These are phyloP conservation scores for Penaeus japonicus DNA, from an alignment of 1,140 invertebrate genomes.

Conservation along the genomic window DNA sequence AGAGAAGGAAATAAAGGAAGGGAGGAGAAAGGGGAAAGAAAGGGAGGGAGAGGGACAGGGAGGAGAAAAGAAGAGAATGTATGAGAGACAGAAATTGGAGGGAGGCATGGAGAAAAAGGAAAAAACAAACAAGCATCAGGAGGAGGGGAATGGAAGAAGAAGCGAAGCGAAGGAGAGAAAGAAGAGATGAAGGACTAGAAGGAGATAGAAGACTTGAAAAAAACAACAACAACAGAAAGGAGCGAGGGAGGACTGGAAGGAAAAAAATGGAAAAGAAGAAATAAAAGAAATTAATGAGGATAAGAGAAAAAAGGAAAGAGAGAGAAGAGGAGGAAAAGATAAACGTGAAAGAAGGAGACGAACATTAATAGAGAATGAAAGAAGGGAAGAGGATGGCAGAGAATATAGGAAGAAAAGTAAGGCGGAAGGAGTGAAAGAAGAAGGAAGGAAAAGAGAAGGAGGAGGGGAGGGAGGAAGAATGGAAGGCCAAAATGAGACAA, in stretches of 20 bases:
- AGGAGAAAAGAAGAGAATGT: not conserved
- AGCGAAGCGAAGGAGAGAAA: not conserved
- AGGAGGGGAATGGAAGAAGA: too few species aligned
- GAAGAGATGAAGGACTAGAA: not conserved
- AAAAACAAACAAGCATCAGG: not conserved
- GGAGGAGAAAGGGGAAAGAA: not conserved
- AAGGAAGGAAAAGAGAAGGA: not conserved
- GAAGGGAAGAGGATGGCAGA: not conserved
- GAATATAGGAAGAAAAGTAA: not conserved
- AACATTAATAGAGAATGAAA: not conserved
- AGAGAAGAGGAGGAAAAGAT: not conserved
- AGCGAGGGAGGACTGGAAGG: not conserved
- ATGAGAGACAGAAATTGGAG: not conserved
- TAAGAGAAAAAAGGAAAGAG: not conserved
- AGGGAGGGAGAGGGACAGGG: not conserved
- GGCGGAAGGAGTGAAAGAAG: too few species aligned
- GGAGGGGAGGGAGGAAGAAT: not conserved
- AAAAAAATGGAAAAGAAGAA: not conserved
- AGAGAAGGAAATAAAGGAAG: not conserved
- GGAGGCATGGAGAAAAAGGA: not conserved
- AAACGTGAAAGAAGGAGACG: not conserved
- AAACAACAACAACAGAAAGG: not conserved
- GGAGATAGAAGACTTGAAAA: not conserved
- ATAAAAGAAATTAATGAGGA: not conserved
- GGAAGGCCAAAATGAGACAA: too few species aligned